Evolutionary conservation across 2,797 vertebrate species (phyloP).

Genomic region (Columba guinea): DNA sequence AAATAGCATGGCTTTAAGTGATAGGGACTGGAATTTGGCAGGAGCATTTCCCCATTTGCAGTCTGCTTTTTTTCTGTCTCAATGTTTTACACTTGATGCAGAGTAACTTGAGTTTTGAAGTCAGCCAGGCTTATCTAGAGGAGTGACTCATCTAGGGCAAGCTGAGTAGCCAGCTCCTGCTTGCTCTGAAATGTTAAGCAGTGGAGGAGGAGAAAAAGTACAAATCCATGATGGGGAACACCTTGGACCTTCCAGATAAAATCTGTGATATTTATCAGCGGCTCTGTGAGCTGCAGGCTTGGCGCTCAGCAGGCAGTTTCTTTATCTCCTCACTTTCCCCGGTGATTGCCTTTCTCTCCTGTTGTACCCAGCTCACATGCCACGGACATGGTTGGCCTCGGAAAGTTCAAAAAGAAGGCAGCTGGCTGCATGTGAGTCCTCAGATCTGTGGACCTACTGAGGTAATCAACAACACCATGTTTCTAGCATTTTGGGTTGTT

Average conservation of each 20-base stretch:
- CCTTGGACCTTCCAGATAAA: slow-evolving; percentile 27
- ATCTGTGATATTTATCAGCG: neutral
- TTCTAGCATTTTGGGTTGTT: neutral
- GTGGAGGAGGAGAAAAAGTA: slow-evolving; percentile 19
- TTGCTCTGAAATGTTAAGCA: slow-evolving; percentile 19
- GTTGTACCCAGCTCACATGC: neutral
- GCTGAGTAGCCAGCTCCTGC: neutral
- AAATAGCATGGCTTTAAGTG: slow-evolving; percentile 50
- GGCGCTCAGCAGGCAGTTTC: neutral
- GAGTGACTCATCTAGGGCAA: slow-evolving; percentile 67
- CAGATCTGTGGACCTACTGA: neutral
- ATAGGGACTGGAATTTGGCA: slow-evolving; percentile 53
- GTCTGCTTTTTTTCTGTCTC: slow-evolving; percentile 54
- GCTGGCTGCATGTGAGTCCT: neutral
- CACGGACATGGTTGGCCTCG: neutral
- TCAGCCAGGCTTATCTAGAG: slow-evolving; percentile 35
- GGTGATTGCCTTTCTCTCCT: neutral
- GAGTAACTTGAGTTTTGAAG: slow-evolving; percentile 36
- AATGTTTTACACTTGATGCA: neutral
- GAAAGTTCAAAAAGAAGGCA: slow-evolving; percentile 13
- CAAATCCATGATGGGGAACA: neutral
- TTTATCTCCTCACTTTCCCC: neutral
- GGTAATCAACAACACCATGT: neutral
- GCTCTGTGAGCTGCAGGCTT: neutral
- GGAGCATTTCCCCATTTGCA: slow-evolving; percentile 45